These are phyloP conservation scores for Phenganax stokvisi DNA, from an alignment of 92 coral and sea anemone species.

Conservation along the genomic window DNA sequence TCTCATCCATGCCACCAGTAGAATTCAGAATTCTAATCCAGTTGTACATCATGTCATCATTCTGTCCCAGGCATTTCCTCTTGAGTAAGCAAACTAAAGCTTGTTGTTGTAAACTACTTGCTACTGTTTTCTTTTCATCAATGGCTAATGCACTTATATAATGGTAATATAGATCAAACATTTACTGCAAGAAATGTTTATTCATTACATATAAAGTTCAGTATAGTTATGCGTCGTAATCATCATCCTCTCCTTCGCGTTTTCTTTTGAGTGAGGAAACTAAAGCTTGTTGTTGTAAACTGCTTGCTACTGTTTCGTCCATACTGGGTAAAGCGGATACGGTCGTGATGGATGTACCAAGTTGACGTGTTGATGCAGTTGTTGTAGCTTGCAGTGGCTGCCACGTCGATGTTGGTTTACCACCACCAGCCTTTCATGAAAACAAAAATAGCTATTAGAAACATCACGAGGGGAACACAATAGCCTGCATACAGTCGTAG, in stretches of 20 bases:
- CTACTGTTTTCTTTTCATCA: slow-evolving; percentile 56
- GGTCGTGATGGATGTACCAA: slow-evolving; percentile 71
- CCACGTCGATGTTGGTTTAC: slow-evolving; percentile 3
- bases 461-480: neutral
- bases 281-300: slow-evolving; percentile 72
- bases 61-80: slow-evolving; percentile 82
- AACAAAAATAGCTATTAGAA: neutral
- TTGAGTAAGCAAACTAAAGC: slow-evolving; percentile 85
- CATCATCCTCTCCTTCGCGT: slow-evolving; percentile 91
- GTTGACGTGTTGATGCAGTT: slow-evolving; percentile 14
- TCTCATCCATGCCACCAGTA: no score
- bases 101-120: slow-evolving; percentile 74
- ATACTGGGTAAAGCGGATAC: slow-evolving; percentile 98
- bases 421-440: neutral
- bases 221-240: slow-evolving; percentile 48
- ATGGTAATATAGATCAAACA: no score
- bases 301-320: slow-evolving; percentile 99
- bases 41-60: slow-evolving; percentile 66
- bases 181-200: no score
- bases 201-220: no score
- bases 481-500: no score
- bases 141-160: no score
- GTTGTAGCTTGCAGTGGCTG: neutral
- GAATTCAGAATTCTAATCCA: neutral
- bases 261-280: slow-evolving; percentile 85